Conservation (phyloP, 2,113 vertebrate species). For the Macquaria ambigua region DNA sequence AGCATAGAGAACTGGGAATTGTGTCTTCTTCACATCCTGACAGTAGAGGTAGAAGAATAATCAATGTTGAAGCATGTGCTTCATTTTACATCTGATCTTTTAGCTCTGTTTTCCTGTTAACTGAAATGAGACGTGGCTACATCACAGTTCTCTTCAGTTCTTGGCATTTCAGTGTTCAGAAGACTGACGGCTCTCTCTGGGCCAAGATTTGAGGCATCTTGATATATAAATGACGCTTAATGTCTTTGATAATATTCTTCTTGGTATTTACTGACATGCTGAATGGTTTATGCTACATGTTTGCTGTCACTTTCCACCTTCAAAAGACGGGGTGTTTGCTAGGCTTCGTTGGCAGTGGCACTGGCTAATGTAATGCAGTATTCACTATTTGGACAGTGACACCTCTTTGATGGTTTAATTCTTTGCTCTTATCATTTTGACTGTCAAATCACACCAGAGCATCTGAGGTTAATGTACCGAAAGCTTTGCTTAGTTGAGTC, state of each 20-base stretch:
- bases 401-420: constrained; percentile 38
- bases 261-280: constrained; percentile 31
- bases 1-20: constrained; percentile 18
- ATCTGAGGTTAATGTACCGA: constrained; percentile 17
- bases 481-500: constrained; percentile 25
- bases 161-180: constrained; percentile 18
- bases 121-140: constrained; percentile 25
- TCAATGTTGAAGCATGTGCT: constrained; percentile 2
- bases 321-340: not conserved
- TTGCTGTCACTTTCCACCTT: constrained; percentile 48
- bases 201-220: constrained; percentile 22
- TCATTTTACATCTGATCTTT: constrained; percentile 53
- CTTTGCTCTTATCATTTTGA: constrained; percentile 38
- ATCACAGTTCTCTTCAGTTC: not conserved
- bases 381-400: constrained; percentile 45
- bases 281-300: constrained; percentile 21
- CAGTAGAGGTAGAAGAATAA: constrained; percentile 10
- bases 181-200: constrained; percentile 34
- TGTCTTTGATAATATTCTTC: constrained; percentile 52
- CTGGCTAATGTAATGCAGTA: constrained; percentile 4
- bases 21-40: constrained; percentile 14
- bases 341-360: not conserved
- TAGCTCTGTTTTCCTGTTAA: constrained; percentile 16
- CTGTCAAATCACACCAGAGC: constrained; percentile 40
- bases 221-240: constrained; percentile 22